Evolutionary conservation across 2,888 invertebrate species (phyloP).

Genomic region (Drosophila nr. medialis): DNA sequence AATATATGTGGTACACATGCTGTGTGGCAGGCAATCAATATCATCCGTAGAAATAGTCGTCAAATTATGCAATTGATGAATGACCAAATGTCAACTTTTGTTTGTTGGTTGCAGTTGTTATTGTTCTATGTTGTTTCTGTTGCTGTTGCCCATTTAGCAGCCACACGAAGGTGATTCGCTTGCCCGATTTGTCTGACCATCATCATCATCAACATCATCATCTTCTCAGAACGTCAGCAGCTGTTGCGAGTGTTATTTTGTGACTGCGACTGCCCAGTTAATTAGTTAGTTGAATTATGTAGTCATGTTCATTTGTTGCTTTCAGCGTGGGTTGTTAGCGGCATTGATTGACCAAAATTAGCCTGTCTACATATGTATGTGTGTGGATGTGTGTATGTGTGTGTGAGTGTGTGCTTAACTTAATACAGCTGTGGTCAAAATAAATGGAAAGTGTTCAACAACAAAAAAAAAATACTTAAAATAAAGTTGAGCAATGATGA

Average conservation of each 20-base stretch:
- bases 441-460: neutral
- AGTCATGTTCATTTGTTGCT: constrained; percentile 30
- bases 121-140: constrained; percentile 13
- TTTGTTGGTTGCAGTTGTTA: constrained; percentile 5
- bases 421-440: neutral
- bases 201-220: constrained; percentile 14
- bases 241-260: constrained; percentile 10
- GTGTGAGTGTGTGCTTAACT: constrained; percentile 3
- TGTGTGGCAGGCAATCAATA: constrained; percentile 38
- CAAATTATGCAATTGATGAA: constrained; percentile 47
- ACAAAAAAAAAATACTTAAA: neutral
- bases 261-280: constrained; percentile 57
- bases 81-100: constrained; percentile 28
- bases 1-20: neutral
- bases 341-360: constrained; percentile 77
- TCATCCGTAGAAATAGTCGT: constrained; percentile 12
- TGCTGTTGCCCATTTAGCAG: constrained; percentile 36
- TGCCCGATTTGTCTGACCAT: constrained; percentile 40
- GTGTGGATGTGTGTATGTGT: constrained; percentile 9
- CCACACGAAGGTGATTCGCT: constrained; percentile 55
- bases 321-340: constrained; percentile 63
- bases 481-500: neutral
- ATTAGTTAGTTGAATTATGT: constrained; percentile 60
- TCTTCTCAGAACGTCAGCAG: constrained; percentile 45
- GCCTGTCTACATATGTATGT: constrained; percentile 14